Conservation (phyloP, 2,113 vertebrate species). For the Papio anubis region DNA sequence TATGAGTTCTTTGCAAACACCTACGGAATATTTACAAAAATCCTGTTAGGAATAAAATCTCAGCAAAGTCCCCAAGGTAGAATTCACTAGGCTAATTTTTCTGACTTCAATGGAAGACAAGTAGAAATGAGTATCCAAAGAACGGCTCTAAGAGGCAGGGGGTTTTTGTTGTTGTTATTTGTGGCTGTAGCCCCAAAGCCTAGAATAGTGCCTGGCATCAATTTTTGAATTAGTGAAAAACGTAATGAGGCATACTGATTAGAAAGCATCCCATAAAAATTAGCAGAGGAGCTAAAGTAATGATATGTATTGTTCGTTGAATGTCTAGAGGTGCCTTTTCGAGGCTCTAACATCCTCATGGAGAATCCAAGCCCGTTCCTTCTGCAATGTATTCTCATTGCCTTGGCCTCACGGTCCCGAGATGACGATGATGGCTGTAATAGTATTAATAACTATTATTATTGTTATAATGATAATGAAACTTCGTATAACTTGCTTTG, state of each 20-base stretch:
- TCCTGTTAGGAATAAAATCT: neutral
- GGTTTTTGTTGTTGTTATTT: neutral
- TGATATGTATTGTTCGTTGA: accelerated
- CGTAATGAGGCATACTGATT: accelerated
- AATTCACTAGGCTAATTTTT: neutral
- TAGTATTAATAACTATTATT: accelerated
- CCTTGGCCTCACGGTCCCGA: accelerated
- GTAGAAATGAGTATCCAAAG: neutral
- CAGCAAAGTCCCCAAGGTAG: neutral
- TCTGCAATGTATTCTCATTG: neutral
- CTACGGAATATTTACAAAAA: neutral
- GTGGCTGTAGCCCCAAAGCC: neutral
- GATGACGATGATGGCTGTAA: accelerated
- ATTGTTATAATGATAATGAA: accelerated
- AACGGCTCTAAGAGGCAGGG: neutral
- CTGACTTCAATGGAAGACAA: neutral
- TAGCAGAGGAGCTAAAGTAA: accelerated
- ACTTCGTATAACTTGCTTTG: neutral
- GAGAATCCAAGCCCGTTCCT: too few species aligned
- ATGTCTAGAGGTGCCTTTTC: neutral
- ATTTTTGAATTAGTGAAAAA: neutral
- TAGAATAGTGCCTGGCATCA: too few species aligned
- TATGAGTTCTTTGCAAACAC: neutral
- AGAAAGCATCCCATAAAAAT: accelerated
- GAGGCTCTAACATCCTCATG: accelerated